A percentile compares a stretch with the other conserved stretches of the same genome.
Evolutionary conservation across 2,113 vertebrate genomes (phyloP).

Genomic region (Macquaria ambigua): DNA sequence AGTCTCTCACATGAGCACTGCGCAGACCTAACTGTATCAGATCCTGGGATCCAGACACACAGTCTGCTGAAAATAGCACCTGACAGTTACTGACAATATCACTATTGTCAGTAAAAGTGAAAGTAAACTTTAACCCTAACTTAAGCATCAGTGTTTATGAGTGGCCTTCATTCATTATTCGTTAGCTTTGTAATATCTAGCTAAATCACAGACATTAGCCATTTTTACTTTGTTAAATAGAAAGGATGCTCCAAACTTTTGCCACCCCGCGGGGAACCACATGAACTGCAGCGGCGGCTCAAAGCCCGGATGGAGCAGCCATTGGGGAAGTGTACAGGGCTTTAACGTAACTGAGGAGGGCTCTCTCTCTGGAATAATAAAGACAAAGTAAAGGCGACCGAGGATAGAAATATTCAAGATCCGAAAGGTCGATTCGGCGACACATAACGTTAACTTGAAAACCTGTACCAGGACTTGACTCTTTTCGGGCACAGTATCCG

Average conservation of each 20-base stretch:
- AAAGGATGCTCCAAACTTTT: slow-evolving; percentile 27
- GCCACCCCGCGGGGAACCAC: slow-evolving; percentile 57
- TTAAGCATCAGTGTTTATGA: neutral
- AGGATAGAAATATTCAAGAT: slow-evolving; percentile 53
- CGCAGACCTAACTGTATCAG: neutral
- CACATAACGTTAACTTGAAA: slow-evolving; percentile 43
- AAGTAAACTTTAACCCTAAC: too few relatives aligned
- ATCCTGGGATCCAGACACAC: slow-evolving; percentile 23
- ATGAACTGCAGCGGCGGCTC: slow-evolving; percentile 68
- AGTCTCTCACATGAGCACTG: slow-evolving; percentile 50
- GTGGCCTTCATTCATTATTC: neutral
- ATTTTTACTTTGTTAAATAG: neutral
- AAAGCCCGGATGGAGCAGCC: slow-evolving; percentile 78
- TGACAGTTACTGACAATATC: too few relatives aligned
- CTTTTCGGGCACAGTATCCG: slow-evolving; percentile 55
- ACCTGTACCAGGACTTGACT: slow-evolving; percentile 43
- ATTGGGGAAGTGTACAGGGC: slow-evolving; percentile 72
- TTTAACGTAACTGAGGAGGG: slow-evolving; percentile 76
- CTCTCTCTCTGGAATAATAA: slow-evolving; percentile 75
- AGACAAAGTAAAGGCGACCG: slow-evolving; percentile 68
- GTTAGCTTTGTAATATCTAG: too few relatives aligned
- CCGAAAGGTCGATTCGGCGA: slow-evolving; percentile 42
- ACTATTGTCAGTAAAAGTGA: neutral
- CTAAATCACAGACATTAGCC: neutral
- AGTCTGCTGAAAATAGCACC: slow-evolving; percentile 49